Conservation (phyloP, 2,888 invertebrate genomes). For the Ophion obscuratus region DNA sequence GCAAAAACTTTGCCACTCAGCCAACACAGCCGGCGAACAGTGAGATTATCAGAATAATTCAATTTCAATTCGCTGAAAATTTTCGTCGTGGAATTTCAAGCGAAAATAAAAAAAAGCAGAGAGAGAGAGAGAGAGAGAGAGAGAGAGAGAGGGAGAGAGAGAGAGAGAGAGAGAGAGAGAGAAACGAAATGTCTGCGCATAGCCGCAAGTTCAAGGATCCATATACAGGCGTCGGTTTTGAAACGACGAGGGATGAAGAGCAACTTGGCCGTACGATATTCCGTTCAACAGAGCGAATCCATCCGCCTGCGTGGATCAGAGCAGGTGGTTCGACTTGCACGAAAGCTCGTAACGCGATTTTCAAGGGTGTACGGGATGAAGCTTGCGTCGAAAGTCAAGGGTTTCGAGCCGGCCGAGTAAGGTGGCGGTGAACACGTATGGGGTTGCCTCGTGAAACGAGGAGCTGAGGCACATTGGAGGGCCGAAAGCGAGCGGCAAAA, state of each 20-base stretch:
- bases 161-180: neutral
- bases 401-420: constrained; percentile 48
- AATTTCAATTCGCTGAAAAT: constrained; percentile 45
- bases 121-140: neutral
- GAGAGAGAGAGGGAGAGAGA: neutral
- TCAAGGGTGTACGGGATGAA: constrained; percentile 43
- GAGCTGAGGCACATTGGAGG: constrained; percentile 29
- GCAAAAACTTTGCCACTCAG: constrained; percentile 58
- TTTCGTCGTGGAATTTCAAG: constrained; percentile 12
- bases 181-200: neutral
- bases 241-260: constrained; percentile 38
- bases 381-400: constrained; percentile 57
- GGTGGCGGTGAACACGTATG: constrained; percentile 53
- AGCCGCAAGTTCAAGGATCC: neutral
- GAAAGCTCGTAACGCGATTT: constrained; percentile 49
- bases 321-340: constrained; percentile 28
- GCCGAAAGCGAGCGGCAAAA: neutral
- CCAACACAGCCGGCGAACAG: constrained; percentile 22
- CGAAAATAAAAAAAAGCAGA: constrained; percentile 1
- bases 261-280: constrained; percentile 34
- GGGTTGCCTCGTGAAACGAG: constrained; percentile 32
- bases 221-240: constrained; percentile 10
- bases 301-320: constrained; percentile 39
- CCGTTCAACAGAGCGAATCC: constrained; percentile 37
- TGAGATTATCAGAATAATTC: constrained; percentile 54